Evolutionary conservation across 23 tunicate species (phyloP).

Genomic region (Oikopleura dioica): DNA sequence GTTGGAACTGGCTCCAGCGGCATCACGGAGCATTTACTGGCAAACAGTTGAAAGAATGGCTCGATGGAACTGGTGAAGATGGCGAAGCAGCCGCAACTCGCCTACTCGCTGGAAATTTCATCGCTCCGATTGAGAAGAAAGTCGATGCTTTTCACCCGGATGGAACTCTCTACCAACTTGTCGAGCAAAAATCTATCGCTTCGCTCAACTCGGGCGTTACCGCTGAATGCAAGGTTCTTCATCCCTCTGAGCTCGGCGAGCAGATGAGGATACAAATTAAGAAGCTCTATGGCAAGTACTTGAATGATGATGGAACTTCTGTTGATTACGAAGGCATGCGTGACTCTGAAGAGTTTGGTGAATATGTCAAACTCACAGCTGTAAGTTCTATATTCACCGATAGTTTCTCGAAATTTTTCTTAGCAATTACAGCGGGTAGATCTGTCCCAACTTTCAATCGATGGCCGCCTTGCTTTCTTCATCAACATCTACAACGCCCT

Average conservation of each 20-base stretch:
- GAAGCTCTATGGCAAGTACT: conserved; percentile 29
- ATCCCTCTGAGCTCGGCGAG: conserved; percentile 24
- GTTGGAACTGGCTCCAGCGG: conserved; percentile 15
- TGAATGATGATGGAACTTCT: conserved; percentile 35
- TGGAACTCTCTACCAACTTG: not conserved
- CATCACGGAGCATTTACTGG: conserved; percentile 16
- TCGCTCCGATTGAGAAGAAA: not conserved
- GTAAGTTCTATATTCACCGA: too few species aligned
- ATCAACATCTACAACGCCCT: conserved; percentile 84
- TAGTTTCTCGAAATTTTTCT: not conserved
- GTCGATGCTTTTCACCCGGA: not conserved
- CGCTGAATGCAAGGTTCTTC: conserved; percentile 6
- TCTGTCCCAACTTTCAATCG: conserved; percentile 22
- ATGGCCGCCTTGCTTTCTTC: conserved; percentile 57
- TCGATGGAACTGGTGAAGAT: not conserved
- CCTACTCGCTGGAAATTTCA: not conserved
- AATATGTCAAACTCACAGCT: conserved; percentile 28
- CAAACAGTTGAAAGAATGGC: conserved; percentile 15
- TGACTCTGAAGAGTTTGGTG: conserved; percentile 26
- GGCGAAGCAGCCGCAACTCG: not conserved
- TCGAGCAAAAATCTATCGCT: not conserved
- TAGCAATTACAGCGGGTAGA: conserved; percentile 7
- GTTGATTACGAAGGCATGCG: conserved; percentile 64
- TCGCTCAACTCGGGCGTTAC: conserved; percentile 1
- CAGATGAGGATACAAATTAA: conserved; percentile 27